Evolutionary conservation across 2,113 vertebrate genomes (phyloP).

Genomic region (Nannobrachium achirus): DNA sequence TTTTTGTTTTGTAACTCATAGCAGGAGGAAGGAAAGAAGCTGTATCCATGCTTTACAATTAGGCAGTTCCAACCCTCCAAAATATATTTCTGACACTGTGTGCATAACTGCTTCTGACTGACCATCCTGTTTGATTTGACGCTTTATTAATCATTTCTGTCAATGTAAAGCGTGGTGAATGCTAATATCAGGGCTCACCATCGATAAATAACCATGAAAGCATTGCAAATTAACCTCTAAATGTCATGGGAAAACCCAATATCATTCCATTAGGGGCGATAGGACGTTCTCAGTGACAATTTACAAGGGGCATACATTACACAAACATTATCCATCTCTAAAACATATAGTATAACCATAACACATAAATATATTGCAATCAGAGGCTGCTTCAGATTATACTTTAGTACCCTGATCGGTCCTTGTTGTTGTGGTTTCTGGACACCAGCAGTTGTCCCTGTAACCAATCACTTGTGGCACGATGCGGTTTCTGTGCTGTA

Average conservation of each 20-base stretch:
- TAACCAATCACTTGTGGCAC: too few species aligned
- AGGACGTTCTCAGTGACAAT: conserved; percentile 46
- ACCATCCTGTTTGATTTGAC: conserved; percentile 75
- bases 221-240: conserved; percentile 83
- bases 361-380: background rate
- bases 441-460: too few species aligned
- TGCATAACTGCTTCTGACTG: conserved; percentile 38
- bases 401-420: too few species aligned
- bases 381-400: background rate
- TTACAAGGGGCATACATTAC: background rate
- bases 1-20: too few species aligned
- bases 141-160: conserved; percentile 83
- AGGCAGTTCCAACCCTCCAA: background rate
- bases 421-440: background rate
- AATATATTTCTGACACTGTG: conserved; percentile 14
- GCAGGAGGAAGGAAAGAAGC: too few species aligned
- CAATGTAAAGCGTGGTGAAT: conserved; percentile 84
- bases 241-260: conserved; percentile 81
- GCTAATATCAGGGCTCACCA: conserved; percentile 76
- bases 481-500: too few species aligned
- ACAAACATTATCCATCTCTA: conserved; percentile 6
- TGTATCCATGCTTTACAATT: background rate
- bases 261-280: conserved; percentile 70
- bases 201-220: conserved; percentile 83
- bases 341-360: background rate